Evolutionary conservation across 2,797 vertebrate species (phyloP).

Genomic region (Gymnopithys bicolor): DNA sequence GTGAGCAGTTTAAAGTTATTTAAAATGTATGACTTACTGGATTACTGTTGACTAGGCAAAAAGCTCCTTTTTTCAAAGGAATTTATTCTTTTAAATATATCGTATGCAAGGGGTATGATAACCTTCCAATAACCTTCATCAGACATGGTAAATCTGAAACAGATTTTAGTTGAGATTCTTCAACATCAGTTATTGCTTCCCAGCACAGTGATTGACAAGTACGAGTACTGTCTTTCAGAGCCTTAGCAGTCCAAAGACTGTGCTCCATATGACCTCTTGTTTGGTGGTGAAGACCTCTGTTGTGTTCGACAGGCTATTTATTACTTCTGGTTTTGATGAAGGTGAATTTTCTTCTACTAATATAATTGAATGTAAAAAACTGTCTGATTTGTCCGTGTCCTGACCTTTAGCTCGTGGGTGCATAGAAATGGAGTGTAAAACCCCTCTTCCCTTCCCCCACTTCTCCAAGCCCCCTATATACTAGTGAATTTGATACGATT

Average conservation of each 20-base stretch:
- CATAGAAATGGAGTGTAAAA: background rate
- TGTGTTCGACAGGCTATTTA: background rate
- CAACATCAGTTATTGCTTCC: background rate
- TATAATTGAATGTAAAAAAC: background rate
- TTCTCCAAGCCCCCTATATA: background rate
- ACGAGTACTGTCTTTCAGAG: background rate
- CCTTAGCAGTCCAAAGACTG: background rate
- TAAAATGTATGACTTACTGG: background rate
- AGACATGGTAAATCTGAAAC: background rate
- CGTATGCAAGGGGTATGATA: background rate
- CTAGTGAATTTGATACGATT: background rate
- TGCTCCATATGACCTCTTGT: background rate
- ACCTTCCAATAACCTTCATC: background rate
- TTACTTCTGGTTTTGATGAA: background rate
- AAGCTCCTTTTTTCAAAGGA: background rate
- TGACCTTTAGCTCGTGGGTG: background rate
- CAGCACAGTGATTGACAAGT: background rate
- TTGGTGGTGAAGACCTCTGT: background rate
- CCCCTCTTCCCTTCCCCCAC: background rate
- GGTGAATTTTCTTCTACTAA: background rate
- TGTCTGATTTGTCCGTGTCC: background rate
- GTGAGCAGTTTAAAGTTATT: background rate
- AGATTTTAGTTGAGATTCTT: background rate
- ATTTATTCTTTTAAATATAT: background rate
- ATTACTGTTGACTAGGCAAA: background rate